Conservation (phyloP, 2,113 vertebrate genomes). For the Symphodus melops region DNA sequence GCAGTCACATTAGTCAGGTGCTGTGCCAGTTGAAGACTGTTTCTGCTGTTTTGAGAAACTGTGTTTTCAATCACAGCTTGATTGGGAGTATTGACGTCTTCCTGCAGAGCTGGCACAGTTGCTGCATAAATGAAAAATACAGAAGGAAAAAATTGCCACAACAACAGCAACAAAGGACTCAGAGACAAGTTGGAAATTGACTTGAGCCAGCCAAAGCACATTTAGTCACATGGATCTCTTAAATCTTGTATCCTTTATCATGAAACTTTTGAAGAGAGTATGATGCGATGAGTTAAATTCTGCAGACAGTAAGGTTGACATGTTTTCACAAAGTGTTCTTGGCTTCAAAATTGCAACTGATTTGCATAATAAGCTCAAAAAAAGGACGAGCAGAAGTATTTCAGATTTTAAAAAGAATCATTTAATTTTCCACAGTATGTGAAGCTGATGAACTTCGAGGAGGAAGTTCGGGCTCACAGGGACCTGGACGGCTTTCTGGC, state of each 20-base stretch:
- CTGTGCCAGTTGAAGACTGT: background rate
- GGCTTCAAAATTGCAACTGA: background rate
- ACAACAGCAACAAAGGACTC: background rate
- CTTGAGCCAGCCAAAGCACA: background rate
- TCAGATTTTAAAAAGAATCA: background rate
- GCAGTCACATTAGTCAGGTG: background rate
- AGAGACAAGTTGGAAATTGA: background rate
- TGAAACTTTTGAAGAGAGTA: background rate
- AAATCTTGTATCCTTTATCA: no score
- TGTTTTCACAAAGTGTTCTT: no score
- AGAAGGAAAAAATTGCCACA: background rate
- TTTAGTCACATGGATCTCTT: no score
- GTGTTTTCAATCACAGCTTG: conserved; percentile 1
- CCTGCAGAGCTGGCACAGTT: background rate
- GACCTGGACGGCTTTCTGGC: conserved; percentile 96
- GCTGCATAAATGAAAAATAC: background rate
- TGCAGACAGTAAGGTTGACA: background rate
- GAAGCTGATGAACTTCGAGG: conserved; percentile 98
- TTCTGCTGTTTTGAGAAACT: background rate
- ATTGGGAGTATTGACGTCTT: background rate
- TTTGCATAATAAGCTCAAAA: background rate
- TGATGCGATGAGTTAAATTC: background rate
- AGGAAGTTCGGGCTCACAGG: conserved; percentile 93
- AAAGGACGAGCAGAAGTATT: background rate
- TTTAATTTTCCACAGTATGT: conserved; percentile 87